Evolutionary conservation across 2,113 vertebrate species (phyloP).

Genomic region (Amphiprion ocellaris): DNA sequence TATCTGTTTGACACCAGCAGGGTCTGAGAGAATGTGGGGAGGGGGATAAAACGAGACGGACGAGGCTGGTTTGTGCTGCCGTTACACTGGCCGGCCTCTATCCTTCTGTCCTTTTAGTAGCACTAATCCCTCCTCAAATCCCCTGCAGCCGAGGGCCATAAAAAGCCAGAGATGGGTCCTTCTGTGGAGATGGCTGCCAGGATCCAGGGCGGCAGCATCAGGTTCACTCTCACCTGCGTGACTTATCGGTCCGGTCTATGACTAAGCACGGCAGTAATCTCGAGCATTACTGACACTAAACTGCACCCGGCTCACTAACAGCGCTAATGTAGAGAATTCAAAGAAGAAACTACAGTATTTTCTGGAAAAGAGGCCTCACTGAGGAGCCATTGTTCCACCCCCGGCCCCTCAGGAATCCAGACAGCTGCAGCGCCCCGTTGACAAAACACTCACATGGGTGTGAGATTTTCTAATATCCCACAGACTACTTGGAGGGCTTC

Average conservation of each 20-base stretch:
- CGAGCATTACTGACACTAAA: constrained; percentile 19
- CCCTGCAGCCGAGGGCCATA: constrained; percentile 51
- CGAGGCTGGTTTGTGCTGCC: constrained; percentile 13
- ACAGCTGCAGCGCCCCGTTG: constrained; percentile 67
- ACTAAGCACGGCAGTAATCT: constrained; percentile 19
- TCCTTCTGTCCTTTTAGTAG: constrained; percentile 67
- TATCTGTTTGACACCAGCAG: constrained; percentile 28
- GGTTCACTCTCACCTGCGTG: constrained; percentile 27
- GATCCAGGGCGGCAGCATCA: constrained; percentile 13
- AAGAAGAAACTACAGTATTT: constrained; percentile 54
- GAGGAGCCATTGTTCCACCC: constrained; percentile 45
- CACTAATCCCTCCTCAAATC: constrained; percentile 78
- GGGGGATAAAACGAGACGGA: constrained; percentile 17
- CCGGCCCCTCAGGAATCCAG: constrained; percentile 64
- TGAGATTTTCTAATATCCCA: constrained; percentile 57
- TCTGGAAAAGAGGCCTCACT: constrained; percentile 30
- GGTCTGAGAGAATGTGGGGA: constrained; percentile 7
- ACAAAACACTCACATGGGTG: constrained; percentile 72
- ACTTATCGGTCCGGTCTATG: constrained; percentile 29
- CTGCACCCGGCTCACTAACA: constrained; percentile 55
- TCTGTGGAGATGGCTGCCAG: constrained; percentile 29
- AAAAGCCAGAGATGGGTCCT: constrained; percentile 57
- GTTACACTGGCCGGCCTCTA: constrained; percentile 22
- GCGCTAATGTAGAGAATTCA: constrained; percentile 37
- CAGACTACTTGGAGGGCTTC: constrained; percentile 28